Percentiles rank a stretch among this genome's conserved stretches.
Conservation (phyloP, 2,888 invertebrate genomes). For the Dorcus hopei region DNA sequence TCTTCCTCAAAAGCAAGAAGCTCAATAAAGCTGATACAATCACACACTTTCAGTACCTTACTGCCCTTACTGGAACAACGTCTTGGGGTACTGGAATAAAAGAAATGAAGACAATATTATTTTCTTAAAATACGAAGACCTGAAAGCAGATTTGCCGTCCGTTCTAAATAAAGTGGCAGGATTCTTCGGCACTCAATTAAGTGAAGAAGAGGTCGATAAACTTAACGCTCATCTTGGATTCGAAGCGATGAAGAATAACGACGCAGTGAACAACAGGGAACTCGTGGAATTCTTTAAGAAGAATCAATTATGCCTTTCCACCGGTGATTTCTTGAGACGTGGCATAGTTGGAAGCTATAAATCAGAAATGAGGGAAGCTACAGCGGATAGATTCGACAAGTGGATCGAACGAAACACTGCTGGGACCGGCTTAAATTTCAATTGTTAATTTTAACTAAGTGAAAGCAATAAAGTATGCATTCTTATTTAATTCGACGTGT, state of each 20-base stretch:
- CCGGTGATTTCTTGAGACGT: slow-evolving; percentile 42
- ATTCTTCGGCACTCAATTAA: slow-evolving; percentile 45
- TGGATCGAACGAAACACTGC: slow-evolving; percentile 60
- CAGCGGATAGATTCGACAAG: slow-evolving; percentile 65
- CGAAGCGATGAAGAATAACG: slow-evolving; percentile 54
- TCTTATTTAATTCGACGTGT: too few relatives aligned
- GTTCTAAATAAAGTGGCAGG: slow-evolving; percentile 37
- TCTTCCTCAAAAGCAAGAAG: too few relatives aligned
- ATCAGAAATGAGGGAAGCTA: slow-evolving; percentile 62
- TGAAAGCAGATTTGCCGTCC: slow-evolving; percentile 44
- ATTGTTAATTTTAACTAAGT: too few relatives aligned
- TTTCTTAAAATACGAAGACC: slow-evolving; percentile 18
- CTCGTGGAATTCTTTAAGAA: slow-evolving; percentile 6
- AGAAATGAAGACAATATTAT: slow-evolving; percentile 12
- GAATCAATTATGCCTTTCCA: background rate
- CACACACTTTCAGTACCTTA: background rate
- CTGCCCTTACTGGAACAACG: slow-evolving; percentile 5
- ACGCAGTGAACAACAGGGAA: slow-evolving; percentile 46
- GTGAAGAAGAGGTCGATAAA: slow-evolving; percentile 40
- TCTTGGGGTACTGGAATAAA: slow-evolving; percentile 8
- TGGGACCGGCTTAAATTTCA: too few relatives aligned
- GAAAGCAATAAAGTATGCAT: too few relatives aligned
- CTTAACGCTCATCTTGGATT: slow-evolving; percentile 52
- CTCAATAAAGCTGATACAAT: too few relatives aligned
- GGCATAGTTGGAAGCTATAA: slow-evolving; percentile 42